Evolutionary conservation across 2,888 invertebrate genomes (phyloP), one percentile per base, ranked within the genome.

Genomic region (Cosmorhoe ocellata): DNA sequence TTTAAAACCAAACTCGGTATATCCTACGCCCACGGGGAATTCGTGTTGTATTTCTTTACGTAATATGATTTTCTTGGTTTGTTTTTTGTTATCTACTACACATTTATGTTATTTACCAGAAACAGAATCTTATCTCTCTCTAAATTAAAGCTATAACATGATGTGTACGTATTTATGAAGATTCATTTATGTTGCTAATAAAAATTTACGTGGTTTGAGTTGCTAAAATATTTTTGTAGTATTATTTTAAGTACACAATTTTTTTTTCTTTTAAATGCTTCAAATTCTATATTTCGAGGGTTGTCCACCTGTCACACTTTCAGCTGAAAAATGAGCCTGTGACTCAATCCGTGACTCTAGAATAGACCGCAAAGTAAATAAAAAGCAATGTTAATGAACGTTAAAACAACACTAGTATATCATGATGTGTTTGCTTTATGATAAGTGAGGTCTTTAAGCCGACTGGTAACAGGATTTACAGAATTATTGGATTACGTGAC

Each of bases 1-100:
- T 72, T 74, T 67, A 67, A 73, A 67, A 66, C 18, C 68, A 69
- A 63, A 66, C 61, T 60, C 59, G 67, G 64, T 69, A 66, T 72
- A 69, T 70, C 64, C 64, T 59, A 69, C 66, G 63, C 60, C 71
- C 63, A 66, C 67, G 61, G 59, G 55, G 60, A 58, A 61, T 60
- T 48, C 52, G 42, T 34, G 47, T 49, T 64, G 43, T 52, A 45
- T 50, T 51, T 51, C 49, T 31, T 53, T 50, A 51, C 45, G 13
- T 34, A 24, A 34, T 39, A 34, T 40, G 13, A 14, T 38, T 37
- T 40, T 14, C 18, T 26, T 37, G 3, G 11, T 12, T 43, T 34
- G 18, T 12, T 32, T 18, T 42, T 11, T 30, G 36, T 22, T 18
- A 18, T 30, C 10, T 11, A 30, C 18, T 18, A 18, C 18, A 18